Conservation (phyloP, 1,140 invertebrate genomes). For the Nymphalis io region DNA sequence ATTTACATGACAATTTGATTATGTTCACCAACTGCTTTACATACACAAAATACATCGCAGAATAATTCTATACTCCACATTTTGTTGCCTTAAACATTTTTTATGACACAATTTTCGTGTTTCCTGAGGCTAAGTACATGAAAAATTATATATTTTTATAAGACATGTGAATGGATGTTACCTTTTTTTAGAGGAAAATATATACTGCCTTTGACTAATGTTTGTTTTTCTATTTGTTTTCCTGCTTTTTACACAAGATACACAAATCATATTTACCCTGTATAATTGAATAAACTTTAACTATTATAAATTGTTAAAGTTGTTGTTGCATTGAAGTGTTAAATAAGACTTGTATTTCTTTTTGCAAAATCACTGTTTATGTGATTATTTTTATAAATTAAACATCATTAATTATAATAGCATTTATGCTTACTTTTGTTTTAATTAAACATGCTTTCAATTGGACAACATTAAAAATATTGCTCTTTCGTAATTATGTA, state of each 20-base stretch:
- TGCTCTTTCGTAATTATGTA: too few relatives aligned
- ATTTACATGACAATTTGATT: background rate
- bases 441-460: too few relatives aligned
- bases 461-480: too few relatives aligned
- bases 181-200: background rate
- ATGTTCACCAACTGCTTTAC: background rate
- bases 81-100: background rate
- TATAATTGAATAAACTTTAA: background rate
- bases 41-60: conserved; percentile 10
- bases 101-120: background rate
- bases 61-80: conserved; percentile 1
- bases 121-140: background rate
- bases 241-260: background rate
- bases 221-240: conserved; percentile 12
- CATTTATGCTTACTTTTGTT: too few relatives aligned
- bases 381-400: background rate
- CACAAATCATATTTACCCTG: background rate
- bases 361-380: too few relatives aligned
- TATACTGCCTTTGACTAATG: conserved; percentile 4
- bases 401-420: background rate
- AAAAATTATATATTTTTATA: conserved; percentile 15
- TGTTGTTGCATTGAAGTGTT: too few relatives aligned
- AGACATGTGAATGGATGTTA: background rate
- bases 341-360: too few relatives aligned
- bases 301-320: too few relatives aligned